Conservation (phyloP, 2,888 invertebrate genomes). For the Notodonta ziczac region DNA sequence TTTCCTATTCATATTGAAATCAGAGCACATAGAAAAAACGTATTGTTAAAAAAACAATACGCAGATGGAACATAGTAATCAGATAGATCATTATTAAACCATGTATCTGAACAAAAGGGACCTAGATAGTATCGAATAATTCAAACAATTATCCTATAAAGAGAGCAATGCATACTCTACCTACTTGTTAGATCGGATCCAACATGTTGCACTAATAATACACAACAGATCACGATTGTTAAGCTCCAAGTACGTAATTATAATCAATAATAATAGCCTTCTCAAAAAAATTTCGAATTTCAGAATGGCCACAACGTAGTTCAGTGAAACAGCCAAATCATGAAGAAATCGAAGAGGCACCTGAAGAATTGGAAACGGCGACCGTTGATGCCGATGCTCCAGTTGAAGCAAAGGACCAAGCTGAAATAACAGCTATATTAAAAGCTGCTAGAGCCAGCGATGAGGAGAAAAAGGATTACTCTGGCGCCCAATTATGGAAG, state of each 20-base stretch:
- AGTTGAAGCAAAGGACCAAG: conserved; percentile 12
- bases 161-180: neutral
- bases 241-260: conserved; percentile 14
- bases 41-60: conserved; percentile 6
- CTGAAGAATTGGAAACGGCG: conserved; percentile 32
- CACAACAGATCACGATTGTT: conserved; percentile 23
- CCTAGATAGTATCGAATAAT: conserved; percentile 19
- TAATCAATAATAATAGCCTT: conserved; percentile 16
- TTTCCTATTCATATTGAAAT: neutral
- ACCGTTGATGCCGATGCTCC: conserved; percentile 21
- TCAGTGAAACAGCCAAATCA: conserved; percentile 68
- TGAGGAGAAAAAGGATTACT: conserved; percentile 84
- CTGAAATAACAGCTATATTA: conserved; percentile 14
- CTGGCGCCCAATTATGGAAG: conserved; percentile 91
- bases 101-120: conserved; percentile 21
- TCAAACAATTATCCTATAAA: conserved; percentile 12
- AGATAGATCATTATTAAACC: neutral
- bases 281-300: conserved; percentile 30
- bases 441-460: conserved; percentile 38
- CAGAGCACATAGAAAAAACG: neutral
- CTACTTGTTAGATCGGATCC: neutral
- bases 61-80: neutral
- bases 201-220: conserved; percentile 11
- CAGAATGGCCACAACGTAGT: conserved; percentile 69
- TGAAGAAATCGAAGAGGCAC: conserved; percentile 29